phyloP scores from a whole-genome alignment of 92 coral and sea anemone genomes.

The Pocillopora meandrina region DNA sequence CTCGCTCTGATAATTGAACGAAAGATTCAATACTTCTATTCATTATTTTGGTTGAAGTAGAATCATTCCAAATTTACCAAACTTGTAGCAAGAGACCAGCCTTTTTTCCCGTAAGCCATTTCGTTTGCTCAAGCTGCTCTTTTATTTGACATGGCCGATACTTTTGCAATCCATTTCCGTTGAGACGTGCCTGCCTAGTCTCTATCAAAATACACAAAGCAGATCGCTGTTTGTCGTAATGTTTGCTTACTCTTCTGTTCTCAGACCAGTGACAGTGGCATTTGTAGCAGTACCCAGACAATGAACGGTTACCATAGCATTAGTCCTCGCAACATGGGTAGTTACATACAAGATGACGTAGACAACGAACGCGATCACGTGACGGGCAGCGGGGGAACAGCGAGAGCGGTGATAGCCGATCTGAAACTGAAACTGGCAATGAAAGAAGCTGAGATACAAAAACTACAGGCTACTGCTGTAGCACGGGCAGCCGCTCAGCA shows the following conservation, averaged over 20 bases:
- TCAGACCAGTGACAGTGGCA: constrained; percentile 89
- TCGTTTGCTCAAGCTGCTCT: too few species aligned
- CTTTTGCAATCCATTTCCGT: too few species aligned
- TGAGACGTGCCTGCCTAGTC: too few species aligned
- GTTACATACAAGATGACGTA: constrained; percentile 74
- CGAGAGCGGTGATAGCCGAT: constrained; percentile 86
- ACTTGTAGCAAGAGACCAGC: too few species aligned
- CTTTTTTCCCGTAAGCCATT: too few species aligned
- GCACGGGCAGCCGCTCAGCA: constrained; percentile 92
- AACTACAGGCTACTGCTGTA: constrained; percentile 90
- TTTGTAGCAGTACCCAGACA: constrained; percentile 77
- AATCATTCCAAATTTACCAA: too few species aligned
- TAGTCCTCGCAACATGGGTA: constrained; percentile 81
- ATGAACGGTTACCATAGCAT: constrained; percentile 69
- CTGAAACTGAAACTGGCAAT: constrained; percentile 86
- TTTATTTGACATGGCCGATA: too few species aligned
- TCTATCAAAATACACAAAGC: too few species aligned
- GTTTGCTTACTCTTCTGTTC: not conserved
- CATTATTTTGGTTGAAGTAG: too few species aligned
- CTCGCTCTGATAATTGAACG: too few species aligned
- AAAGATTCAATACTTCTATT: too few species aligned
- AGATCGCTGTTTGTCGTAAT: too few species aligned
- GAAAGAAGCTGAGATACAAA: constrained; percentile 92
- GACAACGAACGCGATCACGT: constrained; percentile 64
- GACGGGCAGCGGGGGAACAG: constrained; percentile 78